Percentiles rank a stretch among this genome's conserved stretches.
These are phyloP conservation scores for Arrhamphus sclerolepis DNA, from an alignment of 2,797 vertebrate genomes.

Conservation along the genomic window DNA sequence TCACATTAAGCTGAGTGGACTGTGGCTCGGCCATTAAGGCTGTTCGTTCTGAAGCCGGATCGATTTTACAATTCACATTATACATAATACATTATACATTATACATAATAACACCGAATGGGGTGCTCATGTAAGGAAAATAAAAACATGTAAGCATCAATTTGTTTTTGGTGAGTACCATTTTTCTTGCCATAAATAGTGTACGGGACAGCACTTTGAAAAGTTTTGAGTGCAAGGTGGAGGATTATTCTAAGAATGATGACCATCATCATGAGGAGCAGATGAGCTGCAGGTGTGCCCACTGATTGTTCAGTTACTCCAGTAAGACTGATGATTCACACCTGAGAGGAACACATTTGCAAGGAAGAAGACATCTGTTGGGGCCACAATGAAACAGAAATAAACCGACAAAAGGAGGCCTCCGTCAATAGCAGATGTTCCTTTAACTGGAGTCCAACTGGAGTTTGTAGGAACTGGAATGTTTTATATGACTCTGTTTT, in stretches of 20 bases:
- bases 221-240: neutral
- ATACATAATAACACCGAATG: slow-evolving; percentile 12
- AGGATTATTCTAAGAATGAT: neutral
- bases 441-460: neutral
- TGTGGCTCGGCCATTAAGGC: slow-evolving; percentile 24
- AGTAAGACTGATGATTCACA: neutral
- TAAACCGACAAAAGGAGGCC: neutral
- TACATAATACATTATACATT: too few species aligned
- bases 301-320: slow-evolving; percentile 2
- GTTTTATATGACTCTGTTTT: neutral
- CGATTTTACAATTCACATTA: slow-evolving; percentile 31
- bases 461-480: neutral
- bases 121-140: slow-evolving; percentile 7
- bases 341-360: neutral
- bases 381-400: neutral
- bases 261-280: neutral
- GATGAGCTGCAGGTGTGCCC: slow-evolving; percentile 13
- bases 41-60: slow-evolving; percentile 23
- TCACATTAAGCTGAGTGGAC: slow-evolving; percentile 39
- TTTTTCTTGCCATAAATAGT: neutral
- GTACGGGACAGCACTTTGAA: neutral
- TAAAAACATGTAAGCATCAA: neutral
- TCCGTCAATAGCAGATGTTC: neutral
- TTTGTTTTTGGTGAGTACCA: neutral
- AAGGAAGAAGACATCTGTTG: neutral